Conservation (phyloP, 2,888 invertebrate species). For the Odontothrips loti region DNA sequence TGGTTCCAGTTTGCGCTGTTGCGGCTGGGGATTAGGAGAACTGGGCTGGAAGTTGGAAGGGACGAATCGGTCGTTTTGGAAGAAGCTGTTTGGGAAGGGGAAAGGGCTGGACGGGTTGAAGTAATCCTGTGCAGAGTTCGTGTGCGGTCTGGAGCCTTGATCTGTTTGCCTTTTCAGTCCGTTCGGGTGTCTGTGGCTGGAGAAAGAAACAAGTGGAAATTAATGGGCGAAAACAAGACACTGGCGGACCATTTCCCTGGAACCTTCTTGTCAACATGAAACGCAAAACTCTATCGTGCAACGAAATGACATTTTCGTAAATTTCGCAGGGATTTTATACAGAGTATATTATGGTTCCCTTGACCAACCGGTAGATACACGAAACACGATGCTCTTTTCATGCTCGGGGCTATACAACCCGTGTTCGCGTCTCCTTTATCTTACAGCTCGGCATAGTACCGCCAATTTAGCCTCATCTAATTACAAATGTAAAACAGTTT, state of each 20-base stretch:
- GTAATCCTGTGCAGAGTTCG: constrained; percentile 22
- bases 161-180: constrained; percentile 19
- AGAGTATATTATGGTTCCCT: not conserved
- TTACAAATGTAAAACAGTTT: no score
- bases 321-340: not conserved
- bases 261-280: not conserved
- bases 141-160: constrained; percentile 2
- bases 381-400: not conserved
- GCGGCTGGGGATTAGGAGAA: not conserved
- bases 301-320: not conserved
- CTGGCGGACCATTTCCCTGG: not conserved
- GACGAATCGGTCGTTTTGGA: constrained; percentile 21
- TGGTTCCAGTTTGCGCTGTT: constrained; percentile 14
- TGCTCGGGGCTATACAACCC: not conserved
- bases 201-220: not conserved
- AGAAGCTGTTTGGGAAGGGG: constrained; percentile 23
- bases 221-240: not conserved
- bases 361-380: not conserved
- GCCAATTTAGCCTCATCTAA: no score
- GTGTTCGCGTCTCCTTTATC: not conserved
- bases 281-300: not conserved
- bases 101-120: constrained; percentile 17
- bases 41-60: not conserved
- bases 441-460: not conserved
- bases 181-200: constrained; percentile 20